phyloP scores from a whole-genome alignment of 2,113 vertebrate species.

The Lipotes vexillifer region DNA sequence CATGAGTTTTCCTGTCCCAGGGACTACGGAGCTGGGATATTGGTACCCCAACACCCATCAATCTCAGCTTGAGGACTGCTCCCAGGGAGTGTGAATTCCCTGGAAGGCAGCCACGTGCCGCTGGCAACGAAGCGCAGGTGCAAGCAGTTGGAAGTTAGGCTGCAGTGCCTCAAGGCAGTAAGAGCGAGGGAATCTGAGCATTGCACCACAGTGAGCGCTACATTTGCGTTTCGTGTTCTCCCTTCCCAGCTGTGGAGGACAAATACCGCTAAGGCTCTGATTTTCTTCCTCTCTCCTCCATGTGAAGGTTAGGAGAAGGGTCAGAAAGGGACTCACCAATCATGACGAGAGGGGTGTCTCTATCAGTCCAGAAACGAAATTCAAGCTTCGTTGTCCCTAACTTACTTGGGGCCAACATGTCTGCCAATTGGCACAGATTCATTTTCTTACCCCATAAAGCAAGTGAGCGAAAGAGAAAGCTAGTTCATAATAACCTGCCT shows the following conservation, averaged over 20 bases:
- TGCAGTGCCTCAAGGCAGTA: neutral
- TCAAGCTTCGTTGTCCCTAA: neutral
- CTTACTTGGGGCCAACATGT: neutral
- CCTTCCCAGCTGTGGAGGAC: neutral
- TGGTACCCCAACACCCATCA: neutral
- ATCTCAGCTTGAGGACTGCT: neutral
- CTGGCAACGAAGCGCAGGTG: neutral
- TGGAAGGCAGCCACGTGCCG: neutral
- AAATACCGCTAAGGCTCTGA: neutral
- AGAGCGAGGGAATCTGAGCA: neutral
- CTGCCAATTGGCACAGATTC: neutral
- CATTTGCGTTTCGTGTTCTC: neutral
- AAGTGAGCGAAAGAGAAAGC: neutral
- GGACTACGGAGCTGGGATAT: neutral
- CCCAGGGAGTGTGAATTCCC: neutral
- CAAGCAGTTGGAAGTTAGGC: neutral
- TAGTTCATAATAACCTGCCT: neutral
- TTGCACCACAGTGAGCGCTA: accelerated
- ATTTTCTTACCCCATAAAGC: slow-evolving; percentile 40
- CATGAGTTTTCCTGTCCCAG: neutral
- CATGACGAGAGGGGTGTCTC: neutral
- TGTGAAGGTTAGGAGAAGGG: neutral
- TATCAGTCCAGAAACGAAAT: slow-evolving; percentile 3
- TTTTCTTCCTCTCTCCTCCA: neutral
- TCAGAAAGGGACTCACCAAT: neutral